A percentile compares a stretch with the other conserved stretches of the same genome.
These are phyloP conservation scores for Xanthia togata DNA, from an alignment of 2,888 invertebrate genomes.

Conservation along the genomic window DNA sequence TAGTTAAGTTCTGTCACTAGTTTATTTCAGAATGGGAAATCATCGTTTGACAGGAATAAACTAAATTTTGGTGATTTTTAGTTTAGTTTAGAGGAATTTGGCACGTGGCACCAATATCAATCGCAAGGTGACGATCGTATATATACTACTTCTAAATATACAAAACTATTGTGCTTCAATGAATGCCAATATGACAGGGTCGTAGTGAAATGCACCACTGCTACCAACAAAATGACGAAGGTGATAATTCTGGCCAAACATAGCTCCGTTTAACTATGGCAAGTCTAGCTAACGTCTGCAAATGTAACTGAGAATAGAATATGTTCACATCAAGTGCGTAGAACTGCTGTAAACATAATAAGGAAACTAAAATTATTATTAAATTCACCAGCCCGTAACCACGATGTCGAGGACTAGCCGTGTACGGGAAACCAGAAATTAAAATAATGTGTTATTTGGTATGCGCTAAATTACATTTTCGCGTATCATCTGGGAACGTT, in stretches of 20 bases:
- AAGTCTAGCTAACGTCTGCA: conserved; percentile 71
- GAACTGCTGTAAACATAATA: conserved; percentile 40
- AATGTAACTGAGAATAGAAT: conserved; percentile 71
- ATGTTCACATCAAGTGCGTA: conserved; percentile 52
- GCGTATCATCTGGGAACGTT: background rate
- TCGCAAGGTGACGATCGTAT: conserved; percentile 50
- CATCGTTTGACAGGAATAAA: no score
- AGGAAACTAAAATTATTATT: conserved; percentile 54
- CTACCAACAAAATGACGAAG: conserved; percentile 15
- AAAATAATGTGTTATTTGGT: conserved; percentile 29
- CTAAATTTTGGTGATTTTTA: no score
- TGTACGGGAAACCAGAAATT: conserved; percentile 52
- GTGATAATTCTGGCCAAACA: conserved; percentile 28
- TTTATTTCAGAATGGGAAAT: no score
- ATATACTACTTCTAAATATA: conserved; percentile 2
- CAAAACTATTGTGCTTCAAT: conserved; percentile 8
- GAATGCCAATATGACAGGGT: conserved; percentile 6
- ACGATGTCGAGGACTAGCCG: conserved; percentile 10
- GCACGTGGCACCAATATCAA: no score
- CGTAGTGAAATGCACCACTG: conserved; percentile 11
- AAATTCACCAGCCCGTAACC: conserved; percentile 37
- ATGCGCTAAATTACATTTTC: conserved; percentile 32
- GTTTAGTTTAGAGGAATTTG: no score
- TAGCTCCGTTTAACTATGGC: conserved; percentile 33
- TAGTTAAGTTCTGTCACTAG: no score